phyloP scores from a whole-genome alignment of 2,113 vertebrate genomes.

The Gila orcuttii region DNA sequence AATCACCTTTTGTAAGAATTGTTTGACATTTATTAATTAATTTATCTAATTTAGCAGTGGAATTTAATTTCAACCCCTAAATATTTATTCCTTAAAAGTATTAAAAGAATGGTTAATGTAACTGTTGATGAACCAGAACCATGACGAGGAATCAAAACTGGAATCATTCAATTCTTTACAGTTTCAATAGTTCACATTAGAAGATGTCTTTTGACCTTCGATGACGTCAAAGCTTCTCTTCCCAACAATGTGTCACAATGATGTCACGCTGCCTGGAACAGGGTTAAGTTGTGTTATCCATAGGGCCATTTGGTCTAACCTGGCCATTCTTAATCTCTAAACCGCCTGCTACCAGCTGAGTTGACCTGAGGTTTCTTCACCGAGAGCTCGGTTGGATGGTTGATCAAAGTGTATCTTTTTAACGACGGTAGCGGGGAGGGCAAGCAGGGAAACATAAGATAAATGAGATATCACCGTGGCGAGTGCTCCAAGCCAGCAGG shows the following conservation, averaged over 20 bases:
- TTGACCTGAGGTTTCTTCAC: slow-evolving; percentile 59
- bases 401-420: slow-evolving; percentile 71
- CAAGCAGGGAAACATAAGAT: slow-evolving; percentile 70
- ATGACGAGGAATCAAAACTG: not conserved
- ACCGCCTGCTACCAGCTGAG: slow-evolving; percentile 10
- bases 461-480: slow-evolving; percentile 73
- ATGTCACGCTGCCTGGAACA: not conserved
- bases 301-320: slow-evolving; percentile 11
- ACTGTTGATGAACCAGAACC: not conserved
- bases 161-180: not conserved
- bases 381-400: slow-evolving; percentile 60
- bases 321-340: not conserved
- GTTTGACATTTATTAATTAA: not conserved
- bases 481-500: slow-evolving; percentile 70
- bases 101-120: not conserved
- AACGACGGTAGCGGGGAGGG: slow-evolving; percentile 66
- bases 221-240: not conserved
- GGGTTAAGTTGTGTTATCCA: slow-evolving; percentile 1
- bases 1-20: not conserved
- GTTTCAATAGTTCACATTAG: not conserved
- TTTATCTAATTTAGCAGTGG: not conserved
- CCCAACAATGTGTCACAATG: not conserved
- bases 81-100: not conserved
- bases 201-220: not conserved
- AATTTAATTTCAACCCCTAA: not conserved